These are phyloP conservation scores for Agapornis roseicollis DNA, from an alignment of 2,113 vertebrate species.

Conservation along the genomic window DNA sequence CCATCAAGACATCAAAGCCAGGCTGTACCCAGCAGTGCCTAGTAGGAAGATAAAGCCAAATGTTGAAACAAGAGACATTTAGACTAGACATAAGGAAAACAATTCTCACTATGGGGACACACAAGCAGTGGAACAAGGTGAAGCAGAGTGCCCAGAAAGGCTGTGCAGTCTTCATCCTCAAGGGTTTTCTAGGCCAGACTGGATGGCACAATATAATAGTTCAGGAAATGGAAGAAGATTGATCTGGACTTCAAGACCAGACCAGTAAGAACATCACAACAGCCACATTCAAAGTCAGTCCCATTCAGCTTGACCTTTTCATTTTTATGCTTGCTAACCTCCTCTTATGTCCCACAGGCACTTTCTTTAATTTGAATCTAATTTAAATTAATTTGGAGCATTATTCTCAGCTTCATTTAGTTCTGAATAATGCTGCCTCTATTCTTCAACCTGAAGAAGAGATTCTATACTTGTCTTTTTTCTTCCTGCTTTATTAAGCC, in stretches of 20 bases:
- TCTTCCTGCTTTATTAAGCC: not conserved
- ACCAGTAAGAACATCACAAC: not conserved
- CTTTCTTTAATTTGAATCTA: not conserved
- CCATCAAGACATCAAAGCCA: not conserved
- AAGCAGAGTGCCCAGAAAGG: not conserved
- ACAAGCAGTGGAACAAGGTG: not conserved
- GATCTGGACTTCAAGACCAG: not conserved
- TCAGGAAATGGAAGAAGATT: fast-evolving
- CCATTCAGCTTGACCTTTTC: not conserved
- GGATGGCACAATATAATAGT: not conserved
- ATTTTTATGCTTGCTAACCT: not conserved
- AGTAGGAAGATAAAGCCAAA: not conserved
- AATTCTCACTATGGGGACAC: not conserved
- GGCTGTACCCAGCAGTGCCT: not conserved
- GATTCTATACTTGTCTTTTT: not conserved
- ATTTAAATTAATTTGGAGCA: not conserved
- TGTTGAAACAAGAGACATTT: not conserved
- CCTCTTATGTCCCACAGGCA: not conserved
- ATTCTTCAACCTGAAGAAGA: not conserved
- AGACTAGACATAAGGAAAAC: not conserved
- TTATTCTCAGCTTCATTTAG: not conserved
- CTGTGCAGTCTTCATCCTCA: not conserved
- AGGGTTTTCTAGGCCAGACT: not conserved
- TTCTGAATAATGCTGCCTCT: not conserved
- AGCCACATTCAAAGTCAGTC: not conserved